These are phyloP conservation scores for Podarcis raffonei DNA, from an alignment of 2,113 vertebrate species.

Conservation along the genomic window DNA sequence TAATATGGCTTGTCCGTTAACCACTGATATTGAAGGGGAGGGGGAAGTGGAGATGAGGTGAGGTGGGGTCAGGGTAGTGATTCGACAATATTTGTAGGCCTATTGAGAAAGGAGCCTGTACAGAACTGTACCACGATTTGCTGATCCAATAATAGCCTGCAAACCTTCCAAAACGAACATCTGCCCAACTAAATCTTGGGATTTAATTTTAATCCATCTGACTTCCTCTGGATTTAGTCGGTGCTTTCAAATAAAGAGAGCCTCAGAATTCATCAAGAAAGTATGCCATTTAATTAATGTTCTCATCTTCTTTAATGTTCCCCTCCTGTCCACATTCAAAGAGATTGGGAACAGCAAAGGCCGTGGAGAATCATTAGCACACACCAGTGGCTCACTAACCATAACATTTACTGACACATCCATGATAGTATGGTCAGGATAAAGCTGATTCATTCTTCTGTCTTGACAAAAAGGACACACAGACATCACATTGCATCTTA, in stretches of 20 bases:
- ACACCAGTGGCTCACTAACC: neutral
- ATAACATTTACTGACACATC: neutral
- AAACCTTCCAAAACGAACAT: conserved; percentile 40
- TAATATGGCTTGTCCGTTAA: fast-evolving
- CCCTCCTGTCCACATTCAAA: neutral
- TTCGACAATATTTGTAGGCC: neutral
- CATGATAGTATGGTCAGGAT: fast-evolving
- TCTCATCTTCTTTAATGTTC: neutral
- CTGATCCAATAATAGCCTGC: neutral
- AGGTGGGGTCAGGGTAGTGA: neutral
- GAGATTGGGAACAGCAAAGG: neutral
- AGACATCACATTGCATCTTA: too few relatives aligned
- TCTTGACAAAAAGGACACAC: too few relatives aligned
- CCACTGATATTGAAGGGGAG: fast-evolving
- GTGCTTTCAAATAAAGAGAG: conserved; percentile 20
- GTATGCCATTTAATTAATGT: conserved; percentile 3
- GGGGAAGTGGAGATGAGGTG: neutral
- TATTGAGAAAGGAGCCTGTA: fast-evolving
- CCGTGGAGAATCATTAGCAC: neutral
- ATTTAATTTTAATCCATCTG: conserved; percentile 58
- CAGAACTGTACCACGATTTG: neutral
- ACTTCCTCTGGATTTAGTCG: conserved; percentile 47
- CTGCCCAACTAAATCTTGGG: conserved; percentile 50
- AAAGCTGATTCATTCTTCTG: neutral
- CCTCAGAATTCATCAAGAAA: neutral